phyloP scores from a whole-genome alignment of 2,888 invertebrate species.

The Periphyllus acericola region DNA sequence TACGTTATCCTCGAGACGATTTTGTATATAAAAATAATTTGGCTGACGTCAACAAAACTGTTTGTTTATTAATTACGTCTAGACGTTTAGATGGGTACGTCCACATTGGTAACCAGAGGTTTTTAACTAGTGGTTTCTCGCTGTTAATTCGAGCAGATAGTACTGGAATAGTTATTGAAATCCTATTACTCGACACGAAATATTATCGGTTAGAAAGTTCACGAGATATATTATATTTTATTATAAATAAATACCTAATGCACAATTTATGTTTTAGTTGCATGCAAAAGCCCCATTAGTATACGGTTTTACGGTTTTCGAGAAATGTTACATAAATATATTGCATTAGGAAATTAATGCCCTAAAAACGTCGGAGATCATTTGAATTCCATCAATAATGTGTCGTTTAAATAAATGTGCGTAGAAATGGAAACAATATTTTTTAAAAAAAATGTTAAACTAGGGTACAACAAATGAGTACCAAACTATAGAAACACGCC shows the following conservation, averaged over 20 bases:
- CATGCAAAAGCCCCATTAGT: neutral
- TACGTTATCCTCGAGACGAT: neutral
- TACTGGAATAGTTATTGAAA: neutral
- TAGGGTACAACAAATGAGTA: neutral
- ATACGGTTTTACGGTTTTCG: neutral
- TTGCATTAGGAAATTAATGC: neutral
- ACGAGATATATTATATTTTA: neutral
- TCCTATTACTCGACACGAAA: neutral
- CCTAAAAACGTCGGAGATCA: neutral
- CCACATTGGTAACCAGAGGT: neutral
- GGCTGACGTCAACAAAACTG: neutral
- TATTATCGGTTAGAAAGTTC: neutral
- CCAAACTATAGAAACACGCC: neutral
- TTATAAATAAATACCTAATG: neutral
- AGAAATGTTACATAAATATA: neutral
- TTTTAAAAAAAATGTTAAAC: neutral
- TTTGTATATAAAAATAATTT: slow-evolving; percentile 34
- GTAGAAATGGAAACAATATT: neutral
- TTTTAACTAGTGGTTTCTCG: neutral
- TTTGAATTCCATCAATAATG: neutral
- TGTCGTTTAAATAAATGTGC: neutral
- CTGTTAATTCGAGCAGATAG: neutral
- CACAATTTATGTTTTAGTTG: slow-evolving; percentile 8
- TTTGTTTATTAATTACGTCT: slow-evolving; percentile 36
- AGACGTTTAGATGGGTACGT: neutral